Evolutionary conservation across 2,888 invertebrate species (phyloP).

Genomic region (Leptogaster cylindrica): DNA sequence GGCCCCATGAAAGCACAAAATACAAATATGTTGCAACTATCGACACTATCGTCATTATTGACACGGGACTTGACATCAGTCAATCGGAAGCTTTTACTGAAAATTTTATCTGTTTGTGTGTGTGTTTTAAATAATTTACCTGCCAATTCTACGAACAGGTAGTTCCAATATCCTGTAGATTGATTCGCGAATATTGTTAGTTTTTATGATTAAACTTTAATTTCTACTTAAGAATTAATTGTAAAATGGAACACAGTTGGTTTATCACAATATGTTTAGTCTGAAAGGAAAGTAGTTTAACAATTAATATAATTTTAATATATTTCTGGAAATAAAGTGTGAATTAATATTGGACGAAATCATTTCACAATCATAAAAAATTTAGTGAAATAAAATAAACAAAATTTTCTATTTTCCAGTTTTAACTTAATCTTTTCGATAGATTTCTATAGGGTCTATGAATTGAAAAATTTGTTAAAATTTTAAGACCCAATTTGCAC

Average conservation of each 20-base stretch:
- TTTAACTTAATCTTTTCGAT: no score
- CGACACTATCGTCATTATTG: slow-evolving; percentile 71
- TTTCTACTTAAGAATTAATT: slow-evolving; percentile 17
- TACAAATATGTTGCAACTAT: slow-evolving; percentile 73
- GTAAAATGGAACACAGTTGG: slow-evolving; percentile 14
- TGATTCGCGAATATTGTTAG: slow-evolving; percentile 64
- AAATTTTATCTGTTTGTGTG: no score
- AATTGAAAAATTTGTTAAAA: no score
- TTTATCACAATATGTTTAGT: slow-evolving; percentile 18
- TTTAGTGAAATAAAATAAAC: no score
- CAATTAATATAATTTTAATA: neutral
- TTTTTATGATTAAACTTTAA: slow-evolving; percentile 1
- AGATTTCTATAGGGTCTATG: no score
- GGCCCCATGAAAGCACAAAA: slow-evolving; percentile 80
- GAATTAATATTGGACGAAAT: no score
- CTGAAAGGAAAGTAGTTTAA: slow-evolving; percentile 1
- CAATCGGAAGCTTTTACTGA: slow-evolving; percentile 42
- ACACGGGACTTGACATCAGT: slow-evolving; percentile 73
- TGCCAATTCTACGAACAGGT: slow-evolving; percentile 70
- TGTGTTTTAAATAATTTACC: no score
- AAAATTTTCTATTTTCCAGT: no score
- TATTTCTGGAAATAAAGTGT: neutral
- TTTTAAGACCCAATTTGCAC: no score
- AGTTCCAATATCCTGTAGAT: slow-evolving; percentile 68
- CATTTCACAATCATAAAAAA: no score